Evolutionary conservation across 2,797 vertebrate species (phyloP), one percentile per base, ranked within the genome.

Genomic region (Acipenser transmontanus): DNA sequence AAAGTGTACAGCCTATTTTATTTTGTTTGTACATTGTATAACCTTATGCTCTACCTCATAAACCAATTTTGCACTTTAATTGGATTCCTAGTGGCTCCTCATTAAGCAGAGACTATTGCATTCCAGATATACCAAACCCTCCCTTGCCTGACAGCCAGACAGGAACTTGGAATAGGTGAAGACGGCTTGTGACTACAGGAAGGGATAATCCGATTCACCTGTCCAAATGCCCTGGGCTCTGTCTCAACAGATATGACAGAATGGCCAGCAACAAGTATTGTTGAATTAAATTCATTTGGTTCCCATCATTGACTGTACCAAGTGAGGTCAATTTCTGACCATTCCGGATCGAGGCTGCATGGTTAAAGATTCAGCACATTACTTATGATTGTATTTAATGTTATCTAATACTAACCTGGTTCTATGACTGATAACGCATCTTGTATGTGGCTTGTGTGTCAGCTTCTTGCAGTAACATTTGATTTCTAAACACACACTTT

Each of bases 161-260:
- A 57, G 47, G 14, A 14, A 13, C 54, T 13, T 1, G 48, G 52
- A 64, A 50, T 49, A n/a, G 62, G 62, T 64, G 49, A 51, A 64
- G 62, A 66, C n/a, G 49, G 47, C 64, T 13, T 66, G 9, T 59
- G 64, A 65, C 63, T 11, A 52, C 50, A 52, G 6, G 4, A 56
- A 34, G 12, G 50, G 47, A 66, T 59, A 59, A 47, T 51, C 51
- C 47, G 47, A 48, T 6, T 57, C 20, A 47, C 64, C 49, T 59
- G 14, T 47, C 54, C 52, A 8, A 66, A 57, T 11, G 11, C 54
- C 47, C 7, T 56, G 52, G 11, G 64, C 64, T 11, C 7, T 65
- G 12, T 57, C 49, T 47, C 54, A 20, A 11, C 20, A 65, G 20
- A 66, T 12, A 54, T 66, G 34, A 57, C 20, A n/a, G 52, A 8